These are phyloP conservation scores for Cochlearius cochlearius DNA, from an alignment of 2,113 vertebrate genomes.

Conservation along the genomic window DNA sequence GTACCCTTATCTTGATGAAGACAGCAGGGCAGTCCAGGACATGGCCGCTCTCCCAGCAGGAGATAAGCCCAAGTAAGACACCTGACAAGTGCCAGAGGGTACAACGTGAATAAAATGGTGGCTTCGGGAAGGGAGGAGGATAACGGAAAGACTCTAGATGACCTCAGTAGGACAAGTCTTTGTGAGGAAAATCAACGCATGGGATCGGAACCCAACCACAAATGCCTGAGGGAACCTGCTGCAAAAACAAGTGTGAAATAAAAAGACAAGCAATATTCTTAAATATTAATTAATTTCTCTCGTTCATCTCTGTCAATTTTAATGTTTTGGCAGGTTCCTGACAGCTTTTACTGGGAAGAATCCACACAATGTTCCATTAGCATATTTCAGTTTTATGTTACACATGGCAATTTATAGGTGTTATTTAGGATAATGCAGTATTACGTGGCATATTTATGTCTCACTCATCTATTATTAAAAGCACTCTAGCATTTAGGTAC, in stretches of 20 bases:
- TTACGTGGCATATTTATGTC: constrained; percentile 57
- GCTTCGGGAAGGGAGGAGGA: background rate
- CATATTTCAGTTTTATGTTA: constrained; percentile 74
- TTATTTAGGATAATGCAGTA: constrained; percentile 70
- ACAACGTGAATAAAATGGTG: background rate
- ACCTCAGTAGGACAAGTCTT: background rate
- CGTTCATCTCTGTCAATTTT: constrained; percentile 43
- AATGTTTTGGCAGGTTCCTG: constrained; percentile 39
- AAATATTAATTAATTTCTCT: constrained; percentile 57
- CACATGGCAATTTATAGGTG: constrained; percentile 57
- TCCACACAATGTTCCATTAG: constrained; percentile 69
- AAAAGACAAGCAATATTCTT: constrained; percentile 50
- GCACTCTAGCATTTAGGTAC: constrained; percentile 48
- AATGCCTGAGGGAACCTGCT: background rate
- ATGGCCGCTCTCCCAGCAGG: background rate
- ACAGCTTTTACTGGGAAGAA: constrained; percentile 42
- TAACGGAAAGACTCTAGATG: background rate
- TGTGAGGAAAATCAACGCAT: background rate
- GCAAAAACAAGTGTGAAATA: background rate
- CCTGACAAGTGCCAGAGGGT: background rate
- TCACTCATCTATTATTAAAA: constrained; percentile 74
- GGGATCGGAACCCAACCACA: background rate
- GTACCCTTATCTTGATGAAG: background rate
- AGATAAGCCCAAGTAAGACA: background rate
- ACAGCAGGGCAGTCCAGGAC: background rate